phyloP scores from a whole-genome alignment of 2,888 invertebrate species.

The Chirona hameri region DNA sequence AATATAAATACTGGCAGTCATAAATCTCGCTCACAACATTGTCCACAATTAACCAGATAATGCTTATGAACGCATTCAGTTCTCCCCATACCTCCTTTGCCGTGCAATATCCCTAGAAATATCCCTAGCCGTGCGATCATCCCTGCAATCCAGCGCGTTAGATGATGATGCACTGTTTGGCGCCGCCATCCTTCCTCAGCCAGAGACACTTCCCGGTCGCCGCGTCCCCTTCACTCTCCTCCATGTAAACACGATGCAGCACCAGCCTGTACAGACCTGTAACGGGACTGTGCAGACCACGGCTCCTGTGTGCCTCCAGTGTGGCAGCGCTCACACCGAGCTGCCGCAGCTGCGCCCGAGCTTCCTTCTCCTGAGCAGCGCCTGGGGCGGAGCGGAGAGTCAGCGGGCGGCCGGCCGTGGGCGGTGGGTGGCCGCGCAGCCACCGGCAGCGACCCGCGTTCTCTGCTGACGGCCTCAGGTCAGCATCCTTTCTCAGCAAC shows the following conservation, averaged over 20 bases:
- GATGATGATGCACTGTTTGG: neutral
- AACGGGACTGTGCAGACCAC: constrained; percentile 61
- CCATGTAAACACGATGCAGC: constrained; percentile 50
- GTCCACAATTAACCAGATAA: too few relatives aligned
- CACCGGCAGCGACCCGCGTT: neutral
- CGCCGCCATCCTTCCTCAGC: too few relatives aligned
- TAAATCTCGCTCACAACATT: too few relatives aligned
- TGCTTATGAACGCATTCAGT: too few relatives aligned
- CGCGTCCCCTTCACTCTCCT: too few relatives aligned
- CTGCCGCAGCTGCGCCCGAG: constrained; percentile 28
- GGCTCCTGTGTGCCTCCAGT: constrained; percentile 39
- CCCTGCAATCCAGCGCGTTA: neutral
- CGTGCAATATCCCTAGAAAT: too few relatives aligned
- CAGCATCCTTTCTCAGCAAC: constrained; percentile 47
- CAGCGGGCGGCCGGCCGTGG: neutral
- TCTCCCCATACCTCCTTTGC: too few relatives aligned
- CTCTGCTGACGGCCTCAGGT: constrained; percentile 49
- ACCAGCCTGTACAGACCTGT: constrained; percentile 68
- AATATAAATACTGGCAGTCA: too few relatives aligned
- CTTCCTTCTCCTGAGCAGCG: neutral
- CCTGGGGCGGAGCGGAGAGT: neutral
- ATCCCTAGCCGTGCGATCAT: too few relatives aligned
- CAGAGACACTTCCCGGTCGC: too few relatives aligned
- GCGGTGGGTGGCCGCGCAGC: neutral
- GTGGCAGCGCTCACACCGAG: constrained; percentile 13